Evolutionary conservation across 2,113 vertebrate genomes (phyloP), one percentile per base, ranked within the genome.

Genomic region (Xenopus laevis): DNA sequence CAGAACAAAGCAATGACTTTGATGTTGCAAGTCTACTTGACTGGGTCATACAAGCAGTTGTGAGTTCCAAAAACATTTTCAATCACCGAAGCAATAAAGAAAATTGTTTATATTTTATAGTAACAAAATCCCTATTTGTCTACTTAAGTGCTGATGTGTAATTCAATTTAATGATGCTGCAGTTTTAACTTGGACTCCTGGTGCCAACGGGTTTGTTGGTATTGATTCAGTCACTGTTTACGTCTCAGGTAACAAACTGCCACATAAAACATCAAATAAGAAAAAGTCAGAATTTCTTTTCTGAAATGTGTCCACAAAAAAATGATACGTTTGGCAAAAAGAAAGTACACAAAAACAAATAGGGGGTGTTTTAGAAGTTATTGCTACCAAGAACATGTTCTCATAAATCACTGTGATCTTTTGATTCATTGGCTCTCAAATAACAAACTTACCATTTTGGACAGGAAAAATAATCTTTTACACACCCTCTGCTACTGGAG

Each of bases 161-260:
- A 91, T 91, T 91, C 87, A 88, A 82, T 87, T 88, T 91, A 91
- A 91, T 84, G 87, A 87, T 81, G 78, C 80, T 84, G 79, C 83
- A 80, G 82, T 87, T 90, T 85, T 79, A 79, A 40, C 84, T 65
- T 81, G 79, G 84, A 85, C 81, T 85, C 64, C 81, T 79, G 71
- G 78, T 86, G 78, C 83, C 86, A 83, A n/a, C 13, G 81, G 84
- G 79, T 74, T 78, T 80, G 77, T 87, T 86, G 81, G 81, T 90
- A 90, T 91, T 86, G 89, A 91, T 91, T 89, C 82, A 88, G 71
- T 78, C 81, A 82, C 89, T 86, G 79, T 82, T 74, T 84, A 86
- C 80, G 83, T 81, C 84, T 87, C 68, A 4, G 33, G 71, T 85
- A 83, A 88, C 78, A 89, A 89, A 63, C 64, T 82, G 68, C 77